Evolutionary conservation across 1,140 invertebrate species (phyloP).

Genomic region (Drosophila sp.): DNA sequence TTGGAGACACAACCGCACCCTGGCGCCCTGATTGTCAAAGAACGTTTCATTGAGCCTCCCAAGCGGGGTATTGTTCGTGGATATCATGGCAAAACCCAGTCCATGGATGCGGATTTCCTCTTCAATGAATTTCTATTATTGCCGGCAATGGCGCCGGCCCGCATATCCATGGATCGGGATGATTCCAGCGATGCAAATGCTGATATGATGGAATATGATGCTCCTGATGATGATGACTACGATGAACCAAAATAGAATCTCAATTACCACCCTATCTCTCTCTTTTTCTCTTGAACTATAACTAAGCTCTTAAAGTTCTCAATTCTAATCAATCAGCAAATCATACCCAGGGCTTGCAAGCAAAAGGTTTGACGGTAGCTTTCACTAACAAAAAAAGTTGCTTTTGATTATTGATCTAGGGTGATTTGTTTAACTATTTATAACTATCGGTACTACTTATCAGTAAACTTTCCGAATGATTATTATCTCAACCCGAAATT

Average conservation of each 20-base stretch:
- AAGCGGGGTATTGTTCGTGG: constrained; percentile 83
- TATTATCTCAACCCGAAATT: not conserved
- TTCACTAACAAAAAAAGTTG: too few relatives aligned
- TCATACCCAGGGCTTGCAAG: constrained; percentile 3
- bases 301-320: not conserved
- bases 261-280: not conserved
- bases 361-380: not conserved
- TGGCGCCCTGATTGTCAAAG: constrained; percentile 83
- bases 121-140: constrained; percentile 75
- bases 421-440: not conserved
- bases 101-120: constrained; percentile 78
- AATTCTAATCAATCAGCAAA: not conserved
- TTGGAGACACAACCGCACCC: constrained; percentile 54
- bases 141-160: constrained; percentile 50
- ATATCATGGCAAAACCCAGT: constrained; percentile 83
- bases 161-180: constrained; percentile 39
- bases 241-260: constrained; percentile 16
- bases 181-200: constrained; percentile 4
- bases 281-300: not conserved
- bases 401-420: not conserved
- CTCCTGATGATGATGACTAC: not conserved
- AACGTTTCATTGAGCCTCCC: constrained; percentile 84
- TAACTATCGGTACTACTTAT: not conserved
- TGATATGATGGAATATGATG: constrained; percentile 8
- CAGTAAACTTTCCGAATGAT: not conserved